A percentile compares a stretch with the other conserved stretches of the same genome.
Conservation (phyloP, 2,113 vertebrate genomes). For the Hylia prasina region DNA sequence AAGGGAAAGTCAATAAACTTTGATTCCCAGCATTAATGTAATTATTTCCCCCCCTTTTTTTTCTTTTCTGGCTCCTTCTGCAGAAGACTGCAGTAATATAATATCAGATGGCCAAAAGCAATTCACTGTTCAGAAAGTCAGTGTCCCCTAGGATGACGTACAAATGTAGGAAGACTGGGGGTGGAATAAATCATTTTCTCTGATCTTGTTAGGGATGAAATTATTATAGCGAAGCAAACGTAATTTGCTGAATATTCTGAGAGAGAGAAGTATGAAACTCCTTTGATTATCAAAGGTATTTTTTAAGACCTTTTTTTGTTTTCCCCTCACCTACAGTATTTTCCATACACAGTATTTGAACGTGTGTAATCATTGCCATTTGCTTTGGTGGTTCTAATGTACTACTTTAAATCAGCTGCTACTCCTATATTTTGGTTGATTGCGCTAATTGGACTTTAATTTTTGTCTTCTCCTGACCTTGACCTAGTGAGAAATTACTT, state of each 20-base stretch:
- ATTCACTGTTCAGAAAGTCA: constrained; percentile 67
- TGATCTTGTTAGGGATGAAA: constrained; percentile 76
- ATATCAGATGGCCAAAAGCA: constrained; percentile 79
- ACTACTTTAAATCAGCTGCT: not conserved
- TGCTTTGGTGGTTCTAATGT: not conserved
- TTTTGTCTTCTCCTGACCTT: not conserved
- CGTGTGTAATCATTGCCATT: not conserved
- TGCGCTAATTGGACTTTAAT: not conserved
- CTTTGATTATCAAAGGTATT: constrained; percentile 30
- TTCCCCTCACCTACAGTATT: not conserved
- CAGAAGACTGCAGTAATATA: constrained; percentile 69
- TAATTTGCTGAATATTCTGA: constrained; percentile 51
- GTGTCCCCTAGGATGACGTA: constrained; percentile 71
- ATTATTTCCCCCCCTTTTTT: constrained; percentile 52
- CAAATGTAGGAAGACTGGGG: constrained; percentile 68
- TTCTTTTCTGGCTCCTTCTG: constrained; percentile 54
- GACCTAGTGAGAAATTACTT: not conserved
- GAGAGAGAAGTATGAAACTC: constrained; percentile 24
- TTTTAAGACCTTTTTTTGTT: not conserved
- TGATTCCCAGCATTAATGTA: constrained; percentile 76
- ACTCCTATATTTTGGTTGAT: not conserved
- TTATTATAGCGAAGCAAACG: constrained; percentile 63
- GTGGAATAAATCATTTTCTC: constrained; percentile 78
- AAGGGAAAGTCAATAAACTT: constrained; percentile 83
- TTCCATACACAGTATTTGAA: not conserved